phyloP scores from a whole-genome alignment of 2,888 invertebrate species.

The Blera fallax region DNA sequence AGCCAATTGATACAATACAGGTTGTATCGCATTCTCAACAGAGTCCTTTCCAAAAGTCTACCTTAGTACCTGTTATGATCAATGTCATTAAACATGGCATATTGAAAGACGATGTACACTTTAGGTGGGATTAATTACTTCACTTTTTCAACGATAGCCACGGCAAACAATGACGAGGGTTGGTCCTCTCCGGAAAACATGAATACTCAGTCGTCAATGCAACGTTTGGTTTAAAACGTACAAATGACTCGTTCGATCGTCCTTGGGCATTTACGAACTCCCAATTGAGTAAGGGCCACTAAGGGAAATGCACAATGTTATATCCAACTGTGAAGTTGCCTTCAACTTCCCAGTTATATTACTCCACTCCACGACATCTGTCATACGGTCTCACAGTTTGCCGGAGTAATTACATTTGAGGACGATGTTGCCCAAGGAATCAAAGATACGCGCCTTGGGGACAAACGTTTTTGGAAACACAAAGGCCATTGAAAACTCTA shows the following conservation, averaged over 20 bases:
- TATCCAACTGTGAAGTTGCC: background rate
- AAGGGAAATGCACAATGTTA: background rate
- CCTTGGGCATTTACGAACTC: background rate
- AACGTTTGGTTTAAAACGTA: background rate
- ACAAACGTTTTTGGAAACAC: background rate
- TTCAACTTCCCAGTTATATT: background rate
- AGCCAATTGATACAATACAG: no score
- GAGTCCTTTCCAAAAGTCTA: no score
- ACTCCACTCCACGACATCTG: background rate
- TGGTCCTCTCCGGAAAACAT: background rate
- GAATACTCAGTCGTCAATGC: background rate
- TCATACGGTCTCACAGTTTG: slow-evolving; percentile 16
- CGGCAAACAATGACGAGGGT: background rate
- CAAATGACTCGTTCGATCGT: background rate
- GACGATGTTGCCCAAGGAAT: background rate
- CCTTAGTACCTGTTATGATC: no score
- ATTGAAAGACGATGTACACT: no score
- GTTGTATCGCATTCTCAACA: no score
- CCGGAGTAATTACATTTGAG: slow-evolving; percentile 8
- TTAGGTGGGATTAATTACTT: background rate
- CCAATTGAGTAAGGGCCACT: background rate
- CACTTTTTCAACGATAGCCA: background rate
- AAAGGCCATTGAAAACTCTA: background rate
- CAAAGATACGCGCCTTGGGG: slow-evolving; percentile 8
- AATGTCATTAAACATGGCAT: no score